A percentile compares a stretch with the other conserved stretches of the same genome.
These are phyloP conservation scores for Eudemis profundana DNA, from an alignment of 2,888 invertebrate species.

Conservation along the genomic window DNA sequence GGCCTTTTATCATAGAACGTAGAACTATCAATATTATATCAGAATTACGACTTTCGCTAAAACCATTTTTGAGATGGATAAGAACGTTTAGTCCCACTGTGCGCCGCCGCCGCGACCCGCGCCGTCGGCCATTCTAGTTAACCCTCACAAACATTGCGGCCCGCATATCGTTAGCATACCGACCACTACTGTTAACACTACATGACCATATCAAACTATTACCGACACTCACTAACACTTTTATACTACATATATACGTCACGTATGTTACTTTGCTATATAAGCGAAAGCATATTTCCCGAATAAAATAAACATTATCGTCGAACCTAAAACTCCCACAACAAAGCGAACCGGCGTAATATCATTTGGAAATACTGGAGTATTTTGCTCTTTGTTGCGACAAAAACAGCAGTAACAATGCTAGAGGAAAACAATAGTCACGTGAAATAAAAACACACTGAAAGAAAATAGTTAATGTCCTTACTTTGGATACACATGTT, in stretches of 20 bases:
- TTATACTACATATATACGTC: constrained; percentile 1
- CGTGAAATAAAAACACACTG: constrained; percentile 59
- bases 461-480: constrained; percentile 78
- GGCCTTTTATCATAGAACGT: too few relatives aligned
- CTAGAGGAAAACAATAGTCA: constrained; percentile 66
- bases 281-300: constrained; percentile 13
- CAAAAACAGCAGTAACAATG: constrained; percentile 51
- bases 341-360: constrained; percentile 41
- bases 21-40: too few relatives aligned
- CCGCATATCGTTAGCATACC: constrained; percentile 39
- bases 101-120: constrained; percentile 55
- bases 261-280: too few relatives aligned
- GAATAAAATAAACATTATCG: constrained; percentile 37
- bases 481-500: constrained; percentile 84
- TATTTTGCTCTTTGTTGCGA: constrained; percentile 45
- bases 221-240: constrained; percentile 22
- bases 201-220: constrained; percentile 24
- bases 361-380: constrained; percentile 40
- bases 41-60: too few relatives aligned
- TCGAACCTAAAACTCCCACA: constrained; percentile 34
- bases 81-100: too few relatives aligned
- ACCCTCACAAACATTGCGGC: constrained; percentile 37
- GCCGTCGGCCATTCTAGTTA: constrained; percentile 37
- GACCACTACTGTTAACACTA: constrained; percentile 27
- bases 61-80: too few relatives aligned